phyloP scores from a whole-genome alignment of 2,113 vertebrate genomes.

The Amazona guildingii region DNA sequence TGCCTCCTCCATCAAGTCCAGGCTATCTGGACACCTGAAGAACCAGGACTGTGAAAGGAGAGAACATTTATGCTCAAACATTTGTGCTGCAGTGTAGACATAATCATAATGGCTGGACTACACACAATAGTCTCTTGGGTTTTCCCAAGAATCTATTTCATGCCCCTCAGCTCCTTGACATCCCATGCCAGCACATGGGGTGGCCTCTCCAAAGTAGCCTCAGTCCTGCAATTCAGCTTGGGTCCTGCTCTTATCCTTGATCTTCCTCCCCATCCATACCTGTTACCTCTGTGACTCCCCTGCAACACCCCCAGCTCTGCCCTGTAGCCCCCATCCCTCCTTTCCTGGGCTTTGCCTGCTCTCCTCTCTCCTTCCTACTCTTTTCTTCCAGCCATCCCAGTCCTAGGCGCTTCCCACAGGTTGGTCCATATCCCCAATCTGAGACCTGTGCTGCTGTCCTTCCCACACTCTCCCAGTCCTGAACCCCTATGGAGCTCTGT shows the following conservation, averaged over 20 bases:
- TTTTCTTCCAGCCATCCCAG: background rate
- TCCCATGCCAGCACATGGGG: background rate
- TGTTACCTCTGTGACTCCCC: background rate
- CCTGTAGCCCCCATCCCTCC: background rate
- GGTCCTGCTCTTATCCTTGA: background rate
- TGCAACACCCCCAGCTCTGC: background rate
- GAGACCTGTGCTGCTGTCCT: background rate
- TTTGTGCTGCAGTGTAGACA: background rate
- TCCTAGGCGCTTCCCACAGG: background rate
- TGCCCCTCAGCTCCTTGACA: background rate
- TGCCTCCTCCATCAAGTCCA: background rate
- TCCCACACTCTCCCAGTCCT: background rate
- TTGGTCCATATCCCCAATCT: background rate
- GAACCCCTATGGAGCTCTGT: rapidly evolving
- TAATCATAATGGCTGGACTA: background rate
- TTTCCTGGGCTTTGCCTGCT: background rate
- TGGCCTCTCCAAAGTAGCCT: background rate
- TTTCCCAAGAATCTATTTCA: background rate
- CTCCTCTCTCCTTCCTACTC: background rate
- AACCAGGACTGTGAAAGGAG: background rate
- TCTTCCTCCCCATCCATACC: background rate
- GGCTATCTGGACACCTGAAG: background rate
- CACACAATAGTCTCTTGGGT: background rate
- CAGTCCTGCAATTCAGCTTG: background rate
- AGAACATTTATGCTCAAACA: too few relatives aligned